Evolutionary conservation across 2,888 invertebrate species (phyloP).

Genomic region (Drosophila cognata): DNA sequence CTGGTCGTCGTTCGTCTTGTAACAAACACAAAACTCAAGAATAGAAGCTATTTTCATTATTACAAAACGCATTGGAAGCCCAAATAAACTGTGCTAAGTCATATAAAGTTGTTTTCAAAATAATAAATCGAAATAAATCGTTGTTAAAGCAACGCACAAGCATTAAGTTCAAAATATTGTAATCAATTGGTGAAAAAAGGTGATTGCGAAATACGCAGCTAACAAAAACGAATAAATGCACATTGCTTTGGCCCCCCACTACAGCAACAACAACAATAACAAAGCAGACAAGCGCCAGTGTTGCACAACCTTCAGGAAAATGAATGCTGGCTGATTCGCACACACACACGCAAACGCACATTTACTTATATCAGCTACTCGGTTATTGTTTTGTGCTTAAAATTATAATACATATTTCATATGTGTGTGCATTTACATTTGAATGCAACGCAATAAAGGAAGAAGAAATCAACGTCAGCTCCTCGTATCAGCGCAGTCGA

Average conservation of each 20-base stretch:
- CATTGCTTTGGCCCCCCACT: conserved; percentile 28
- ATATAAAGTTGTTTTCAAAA: conserved; percentile 8
- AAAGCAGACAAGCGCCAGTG: conserved; percentile 57
- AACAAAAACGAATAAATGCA: conserved; percentile 45
- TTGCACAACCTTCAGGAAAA: conserved; percentile 54
- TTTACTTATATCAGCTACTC: conserved; percentile 32
- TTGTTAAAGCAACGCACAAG: not conserved
- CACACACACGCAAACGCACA: conserved; percentile 36
- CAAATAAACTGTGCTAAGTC: conserved; percentile 29
- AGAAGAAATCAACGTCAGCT: conserved; percentile 34
- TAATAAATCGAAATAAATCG: not conserved
- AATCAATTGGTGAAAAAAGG: conserved; percentile 39
- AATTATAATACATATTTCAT: conserved; percentile 59
- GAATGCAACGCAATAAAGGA: conserved; percentile 57
- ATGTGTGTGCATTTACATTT: conserved; percentile 45
- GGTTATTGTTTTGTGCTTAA: conserved; percentile 59
- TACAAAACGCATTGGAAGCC: conserved; percentile 60
- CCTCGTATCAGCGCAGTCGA: conserved; percentile 37
- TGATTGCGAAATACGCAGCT: conserved; percentile 70
- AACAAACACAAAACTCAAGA: conserved; percentile 64
- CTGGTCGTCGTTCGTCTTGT: conserved; percentile 50
- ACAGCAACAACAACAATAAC: conserved; percentile 51
- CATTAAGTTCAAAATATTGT: conserved; percentile 13
- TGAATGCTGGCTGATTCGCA: conserved; percentile 29
- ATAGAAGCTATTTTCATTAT: conserved; percentile 59